Evolutionary conservation across 2,888 invertebrate genomes (phyloP), one percentile per base, ranked within the genome.

Genomic region (Cantharis rustica): DNA sequence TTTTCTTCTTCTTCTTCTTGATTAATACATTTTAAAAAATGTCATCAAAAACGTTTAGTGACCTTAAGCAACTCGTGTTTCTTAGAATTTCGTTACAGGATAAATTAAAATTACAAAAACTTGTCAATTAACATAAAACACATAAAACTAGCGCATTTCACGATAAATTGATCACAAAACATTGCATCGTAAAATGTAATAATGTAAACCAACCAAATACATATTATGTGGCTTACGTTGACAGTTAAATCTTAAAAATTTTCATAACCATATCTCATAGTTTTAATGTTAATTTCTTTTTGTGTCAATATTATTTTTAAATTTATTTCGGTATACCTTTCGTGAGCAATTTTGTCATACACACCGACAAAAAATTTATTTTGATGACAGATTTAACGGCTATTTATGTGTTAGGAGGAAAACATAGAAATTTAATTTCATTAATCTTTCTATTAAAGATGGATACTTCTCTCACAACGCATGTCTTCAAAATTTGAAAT

Each of bases 101-200:
- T n/a, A 63, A 61, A 68, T 73, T 73, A 71, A 74, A 71, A 74
- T 68, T 69, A 76, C 78, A 75, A 47, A 75, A 77, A 76, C 75
- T 82, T 81, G 84, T 83, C 84, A 84, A 85, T 85, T 85, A 85
- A 82, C 84, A 84, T 84, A 84, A 85, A 84, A 83, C 82, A 83
- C 84, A 84, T 85, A 84, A 84, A 84, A 81, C 81, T 79, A 81
- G 80, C 78, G 82, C 79, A 82, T 80, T 79, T 77, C 82, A 82
- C 81, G 83, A 85, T 85, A 85, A 85, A 85, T 85, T 84, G 83
- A 82, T 84, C 82, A 80, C 81, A 85, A 85, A 83, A 84, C 84
- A 84, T 85, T 83, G 82, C 84, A 81, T 84, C 84, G 82, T 85
- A 84, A 84, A 81, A 79, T 68, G 77, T 77, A 79, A 81, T 27